These are phyloP conservation scores for Drosophila parabipectinata DNA, from an alignment of 1,140 invertebrate species.

Conservation along the genomic window DNA sequence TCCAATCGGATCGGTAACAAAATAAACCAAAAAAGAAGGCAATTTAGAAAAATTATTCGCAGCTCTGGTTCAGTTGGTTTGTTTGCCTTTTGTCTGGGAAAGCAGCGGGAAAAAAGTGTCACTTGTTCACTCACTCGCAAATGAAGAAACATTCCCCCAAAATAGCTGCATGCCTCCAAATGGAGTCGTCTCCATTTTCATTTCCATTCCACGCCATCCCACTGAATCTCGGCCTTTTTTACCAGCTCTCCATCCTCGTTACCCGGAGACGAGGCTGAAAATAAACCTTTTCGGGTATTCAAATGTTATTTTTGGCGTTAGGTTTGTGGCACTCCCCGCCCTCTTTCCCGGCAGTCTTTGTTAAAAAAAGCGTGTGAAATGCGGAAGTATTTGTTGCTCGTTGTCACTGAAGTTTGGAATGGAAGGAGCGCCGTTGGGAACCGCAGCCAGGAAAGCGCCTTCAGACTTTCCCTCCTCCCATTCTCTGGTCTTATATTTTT, in stretches of 20 bases:
- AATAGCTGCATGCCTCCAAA: slow-evolving; percentile 48
- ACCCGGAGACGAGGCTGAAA: slow-evolving; percentile 44
- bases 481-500: slow-evolving; percentile 8
- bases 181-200: slow-evolving; percentile 57
- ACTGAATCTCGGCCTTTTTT: not conserved
- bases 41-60: slow-evolving; percentile 69
- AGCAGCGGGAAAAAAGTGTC: slow-evolving; percentile 60
- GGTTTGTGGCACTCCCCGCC: slow-evolving; percentile 57
- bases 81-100: slow-evolving; percentile 18
- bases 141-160: slow-evolving; percentile 45
- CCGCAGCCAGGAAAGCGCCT: slow-evolving; percentile 48
- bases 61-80: slow-evolving; percentile 24
- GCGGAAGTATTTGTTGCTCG: slow-evolving; percentile 68
- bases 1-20: slow-evolving; percentile 42
- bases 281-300: slow-evolving; percentile 73
- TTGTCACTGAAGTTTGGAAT: slow-evolving; percentile 34
- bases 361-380: slow-evolving; percentile 61
- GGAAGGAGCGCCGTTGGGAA: slow-evolving; percentile 38
- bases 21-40: slow-evolving; percentile 14
- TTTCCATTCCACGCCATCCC: slow-evolving; percentile 24
- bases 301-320: slow-evolving; percentile 75
- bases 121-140: slow-evolving; percentile 62
- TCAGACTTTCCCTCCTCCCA: slow-evolving; percentile 41
- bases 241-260: slow-evolving; percentile 32
- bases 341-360: not conserved